Base-by-base conservation (phyloP, 2,113 vertebrate genomes). In the Tyto alba region DNA sequence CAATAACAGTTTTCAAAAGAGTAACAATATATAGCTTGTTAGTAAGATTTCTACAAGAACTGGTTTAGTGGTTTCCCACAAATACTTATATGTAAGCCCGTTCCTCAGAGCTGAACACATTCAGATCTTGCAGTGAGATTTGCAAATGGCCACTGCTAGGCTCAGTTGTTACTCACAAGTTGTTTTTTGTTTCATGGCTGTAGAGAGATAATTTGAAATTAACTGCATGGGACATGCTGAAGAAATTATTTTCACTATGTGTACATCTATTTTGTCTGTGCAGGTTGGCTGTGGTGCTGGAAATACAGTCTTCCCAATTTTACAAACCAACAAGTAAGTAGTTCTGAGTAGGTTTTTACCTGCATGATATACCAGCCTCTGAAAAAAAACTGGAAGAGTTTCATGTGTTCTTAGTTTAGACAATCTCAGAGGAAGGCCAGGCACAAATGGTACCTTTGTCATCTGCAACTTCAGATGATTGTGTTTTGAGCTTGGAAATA, bases 281-380 rank as follows among this genome's bases (percentile, higher is more conserved):
- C 97, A 99, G 99, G 99, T 99, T 69, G 99, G 99, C 97, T 99
- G 99, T 97, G 99, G 99, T 79, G 99, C 99, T 60, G 99, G 99
- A 78, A 99, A 99, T 96, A 99, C 99, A 4, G 99, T 99, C 62
- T 99, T 99, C 95, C 99, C 99, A 23, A 99, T 99, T 96, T 96
- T 99, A 77, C 99, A 99, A 97, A 99, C 99, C 62, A 99, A 99
- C 98, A 99, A 99, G 99, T 99, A 98, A 99, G 99, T 98, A 45
- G 11, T 48, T 91, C 20, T 50, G 48, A 27, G 21, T 12, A 64
- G 17, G 5, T 43, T 76, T 83, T 95, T 73, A 60, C 20, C 53
- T 68, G 60, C 25, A 7, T 76, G 57, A 73, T 55, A 17, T 34
- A 57, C 8, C 52, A 82, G 36, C 22, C 36, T 64, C 71, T 87